phyloP scores from a whole-genome alignment of 2,113 vertebrate species.

The Sphyrna mokarran region DNA sequence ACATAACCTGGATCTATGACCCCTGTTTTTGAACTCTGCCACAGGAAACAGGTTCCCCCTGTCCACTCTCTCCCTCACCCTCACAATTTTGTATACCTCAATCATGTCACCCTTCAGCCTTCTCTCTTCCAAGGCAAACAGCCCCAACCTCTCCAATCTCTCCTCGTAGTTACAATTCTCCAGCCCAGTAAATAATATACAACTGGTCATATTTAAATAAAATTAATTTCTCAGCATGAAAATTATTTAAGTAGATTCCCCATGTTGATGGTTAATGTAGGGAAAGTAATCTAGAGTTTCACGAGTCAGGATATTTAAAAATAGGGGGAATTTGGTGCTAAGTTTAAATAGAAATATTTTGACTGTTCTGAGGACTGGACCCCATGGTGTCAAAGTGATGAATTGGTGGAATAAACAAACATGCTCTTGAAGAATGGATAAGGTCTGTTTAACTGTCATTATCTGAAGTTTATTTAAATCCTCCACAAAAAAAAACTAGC shows the following conservation, averaged over 20 bases:
- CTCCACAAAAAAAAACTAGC: too few species aligned
- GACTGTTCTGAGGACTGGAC: background rate
- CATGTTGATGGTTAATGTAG: background rate
- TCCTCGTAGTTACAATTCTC: too few species aligned
- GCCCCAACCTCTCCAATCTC: too few species aligned
- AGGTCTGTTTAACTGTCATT: background rate
- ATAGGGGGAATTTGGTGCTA: background rate
- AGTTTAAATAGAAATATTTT: background rate
- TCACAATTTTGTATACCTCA: too few species aligned
- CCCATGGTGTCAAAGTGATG: background rate
- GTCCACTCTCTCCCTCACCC: too few species aligned
- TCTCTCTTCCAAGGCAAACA: too few species aligned
- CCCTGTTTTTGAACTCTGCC: too few species aligned
- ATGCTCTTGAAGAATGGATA: background rate
- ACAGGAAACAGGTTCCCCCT: too few species aligned
- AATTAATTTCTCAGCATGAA: background rate
- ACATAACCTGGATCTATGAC: too few species aligned
- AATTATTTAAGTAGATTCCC: background rate
- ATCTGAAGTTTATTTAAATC: background rate
- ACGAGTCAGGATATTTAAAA: too few species aligned
- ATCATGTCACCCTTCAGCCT: too few species aligned
- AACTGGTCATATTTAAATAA: background rate
- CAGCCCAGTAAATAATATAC: background rate
- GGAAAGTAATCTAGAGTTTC: background rate
- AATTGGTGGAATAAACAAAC: background rate